Evolutionary conservation across 2,113 vertebrate genomes (phyloP).

Genomic region (Centropristis striata): DNA sequence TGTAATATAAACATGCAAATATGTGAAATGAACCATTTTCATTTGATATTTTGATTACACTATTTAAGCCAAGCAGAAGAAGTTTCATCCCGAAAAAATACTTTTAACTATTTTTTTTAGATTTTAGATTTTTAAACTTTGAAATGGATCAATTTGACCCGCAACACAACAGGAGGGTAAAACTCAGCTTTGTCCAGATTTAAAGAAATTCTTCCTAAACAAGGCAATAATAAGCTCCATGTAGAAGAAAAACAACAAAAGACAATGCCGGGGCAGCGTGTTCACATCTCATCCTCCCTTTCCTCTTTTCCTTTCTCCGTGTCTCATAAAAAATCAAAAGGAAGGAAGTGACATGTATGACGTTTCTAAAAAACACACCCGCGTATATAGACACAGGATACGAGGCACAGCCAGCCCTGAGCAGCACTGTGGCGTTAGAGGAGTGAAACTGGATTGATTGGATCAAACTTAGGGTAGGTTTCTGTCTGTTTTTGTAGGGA

Average conservation of each 20-base stretch:
- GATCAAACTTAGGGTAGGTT: conserved; percentile 48
- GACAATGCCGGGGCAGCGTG: not conserved
- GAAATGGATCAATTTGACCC: too few relatives aligned
- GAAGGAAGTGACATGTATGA: conserved; percentile 69
- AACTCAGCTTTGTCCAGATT: too few relatives aligned
- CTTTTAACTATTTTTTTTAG: too few relatives aligned
- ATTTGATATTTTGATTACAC: too few relatives aligned
- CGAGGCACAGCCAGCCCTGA: conserved; percentile 23
- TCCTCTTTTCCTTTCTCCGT: conserved; percentile 26
- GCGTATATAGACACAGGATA: conserved; percentile 50
- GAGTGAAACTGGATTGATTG: conserved; percentile 24
- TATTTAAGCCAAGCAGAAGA: too few relatives aligned
- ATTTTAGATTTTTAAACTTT: too few relatives aligned
- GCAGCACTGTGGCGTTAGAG: conserved; percentile 6
- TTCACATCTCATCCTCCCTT: conserved; percentile 25
- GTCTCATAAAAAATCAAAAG: conserved; percentile 54
- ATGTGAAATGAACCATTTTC: too few relatives aligned
- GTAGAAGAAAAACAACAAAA: not conserved
- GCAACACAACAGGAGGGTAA: too few relatives aligned
- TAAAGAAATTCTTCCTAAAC: too few relatives aligned
- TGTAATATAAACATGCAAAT: too few relatives aligned
- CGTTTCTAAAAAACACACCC: conserved; percentile 22
- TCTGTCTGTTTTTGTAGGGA: not conserved
- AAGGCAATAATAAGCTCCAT: not conserved
- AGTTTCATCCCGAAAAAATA: too few relatives aligned